Conservation (phyloP, 2,888 invertebrate genomes). For the Eristalinus sepulchralis region DNA sequence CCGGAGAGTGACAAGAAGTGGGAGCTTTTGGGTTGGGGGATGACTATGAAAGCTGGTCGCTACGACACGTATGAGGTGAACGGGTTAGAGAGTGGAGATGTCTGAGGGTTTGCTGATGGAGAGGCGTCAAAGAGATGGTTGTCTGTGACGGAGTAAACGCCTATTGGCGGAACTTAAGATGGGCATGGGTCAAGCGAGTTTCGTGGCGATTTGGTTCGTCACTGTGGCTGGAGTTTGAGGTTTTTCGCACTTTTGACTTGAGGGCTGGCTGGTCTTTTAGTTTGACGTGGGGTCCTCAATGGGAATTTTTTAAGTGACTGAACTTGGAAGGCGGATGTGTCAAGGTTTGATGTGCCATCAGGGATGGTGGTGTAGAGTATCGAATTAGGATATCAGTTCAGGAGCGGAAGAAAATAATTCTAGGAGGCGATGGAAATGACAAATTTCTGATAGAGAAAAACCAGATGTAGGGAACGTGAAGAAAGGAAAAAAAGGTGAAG, state of each 20-base stretch:
- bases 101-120: background rate
- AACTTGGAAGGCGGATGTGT: too few relatives aligned
- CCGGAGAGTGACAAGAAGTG: background rate
- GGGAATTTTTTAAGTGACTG: too few relatives aligned
- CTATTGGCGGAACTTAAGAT: background rate
- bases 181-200: background rate
- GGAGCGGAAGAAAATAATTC: too few relatives aligned
- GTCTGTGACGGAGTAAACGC: background rate
- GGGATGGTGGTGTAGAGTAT: too few relatives aligned
- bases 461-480: too few relatives aligned
- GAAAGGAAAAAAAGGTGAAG: too few relatives aligned
- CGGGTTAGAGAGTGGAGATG: background rate
- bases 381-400: too few relatives aligned
- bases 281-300: background rate
- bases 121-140: background rate
- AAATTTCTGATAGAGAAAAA: too few relatives aligned
- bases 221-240: background rate
- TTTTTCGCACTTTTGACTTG: too few relatives aligned
- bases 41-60: background rate
- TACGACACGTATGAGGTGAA: background rate
- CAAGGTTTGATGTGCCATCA: too few relatives aligned
- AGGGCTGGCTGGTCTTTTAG: background rate
- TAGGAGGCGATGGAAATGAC: too few relatives aligned
- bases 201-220: background rate
- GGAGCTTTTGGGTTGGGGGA: background rate